These are phyloP conservation scores for Capitella teleta DNA, from an alignment of 1,140 invertebrate genomes.

Conservation along the genomic window DNA sequence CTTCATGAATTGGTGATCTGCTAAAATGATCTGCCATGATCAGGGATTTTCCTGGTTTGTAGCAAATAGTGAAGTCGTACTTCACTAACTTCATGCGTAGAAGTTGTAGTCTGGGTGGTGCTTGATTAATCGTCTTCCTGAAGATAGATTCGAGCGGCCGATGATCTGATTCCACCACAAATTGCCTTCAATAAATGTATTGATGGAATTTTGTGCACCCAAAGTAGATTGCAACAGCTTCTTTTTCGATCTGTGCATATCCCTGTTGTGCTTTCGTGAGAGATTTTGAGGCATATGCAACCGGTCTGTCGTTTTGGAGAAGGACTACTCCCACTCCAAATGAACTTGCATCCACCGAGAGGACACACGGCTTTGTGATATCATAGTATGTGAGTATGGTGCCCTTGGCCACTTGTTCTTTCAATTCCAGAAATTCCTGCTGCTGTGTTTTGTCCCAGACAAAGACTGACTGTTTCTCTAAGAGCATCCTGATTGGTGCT, in stretches of 20 bases:
- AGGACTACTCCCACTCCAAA: conserved; percentile 38
- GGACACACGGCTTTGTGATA: too few species aligned
- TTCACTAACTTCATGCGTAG: conserved; percentile 39
- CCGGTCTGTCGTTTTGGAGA: conserved; percentile 40
- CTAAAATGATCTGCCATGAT: conserved; percentile 1
- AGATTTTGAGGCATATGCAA: conserved; percentile 40
- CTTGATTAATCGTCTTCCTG: conserved; percentile 35
- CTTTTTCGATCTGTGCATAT: conserved; percentile 44
- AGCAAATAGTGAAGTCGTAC: conserved; percentile 32
- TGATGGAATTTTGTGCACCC: conserved; percentile 35
- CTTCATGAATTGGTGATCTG: too few species aligned
- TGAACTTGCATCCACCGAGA: too few species aligned
- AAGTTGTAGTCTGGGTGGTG: conserved; percentile 36
- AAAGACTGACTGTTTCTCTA: conserved; percentile 11
- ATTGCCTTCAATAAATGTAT: conserved; percentile 28
- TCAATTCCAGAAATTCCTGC: too few species aligned
- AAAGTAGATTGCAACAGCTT: conserved; percentile 44
- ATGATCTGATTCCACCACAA: conserved; percentile 25
- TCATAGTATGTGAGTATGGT: too few species aligned
- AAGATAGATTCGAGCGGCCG: conserved; percentile 37
- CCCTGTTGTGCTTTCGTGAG: conserved; percentile 38
- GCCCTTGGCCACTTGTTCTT: too few species aligned
- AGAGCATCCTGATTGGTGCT: conserved; percentile 11
- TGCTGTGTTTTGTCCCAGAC: conserved; percentile 10
- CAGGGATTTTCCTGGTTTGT: background rate